Evolutionary conservation across 2,113 vertebrate species (phyloP).

Genomic region (Ophthalmotilapia sp.): DNA sequence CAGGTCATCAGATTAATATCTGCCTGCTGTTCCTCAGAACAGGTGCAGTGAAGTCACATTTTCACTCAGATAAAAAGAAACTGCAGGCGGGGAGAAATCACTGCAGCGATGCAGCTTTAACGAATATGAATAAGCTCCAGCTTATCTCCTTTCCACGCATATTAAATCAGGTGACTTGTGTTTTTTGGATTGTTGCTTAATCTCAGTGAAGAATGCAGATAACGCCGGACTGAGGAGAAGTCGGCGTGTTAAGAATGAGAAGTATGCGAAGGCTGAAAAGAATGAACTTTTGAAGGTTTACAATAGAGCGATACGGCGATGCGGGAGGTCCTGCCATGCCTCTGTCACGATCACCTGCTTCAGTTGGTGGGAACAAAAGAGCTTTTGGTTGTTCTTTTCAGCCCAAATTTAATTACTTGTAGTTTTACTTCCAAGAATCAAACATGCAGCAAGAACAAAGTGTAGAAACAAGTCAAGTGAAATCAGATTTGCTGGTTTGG

Average conservation of each 20-base stretch:
- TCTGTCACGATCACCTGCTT: slow-evolving; percentile 17
- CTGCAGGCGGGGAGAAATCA: accelerated
- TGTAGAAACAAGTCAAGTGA: neutral
- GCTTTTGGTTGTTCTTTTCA: neutral
- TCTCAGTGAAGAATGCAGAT: neutral
- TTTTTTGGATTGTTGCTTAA: neutral
- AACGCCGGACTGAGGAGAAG: neutral
- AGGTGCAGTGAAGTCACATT: neutral
- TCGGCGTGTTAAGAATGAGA: neutral
- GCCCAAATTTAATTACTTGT: neutral
- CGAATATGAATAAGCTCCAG: accelerated
- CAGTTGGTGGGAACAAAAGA: slow-evolving; percentile 33
- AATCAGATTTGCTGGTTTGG: neutral
- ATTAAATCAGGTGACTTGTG: neutral
- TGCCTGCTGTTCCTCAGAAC: neutral
- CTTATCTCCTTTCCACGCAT: neutral
- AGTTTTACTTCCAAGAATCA: neutral
- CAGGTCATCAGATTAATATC: neutral
- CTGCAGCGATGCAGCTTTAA: neutral
- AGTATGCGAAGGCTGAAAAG: neutral
- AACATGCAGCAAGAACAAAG: neutral
- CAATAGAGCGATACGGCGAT: accelerated
- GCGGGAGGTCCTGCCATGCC: slow-evolving; percentile 35
- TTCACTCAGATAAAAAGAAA: neutral
- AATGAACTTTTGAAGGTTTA: neutral